Percentiles rank a stretch among this genome's conserved stretches.
phyloP scores from a whole-genome alignment of 2,797 vertebrate genomes.

The Rhinophrynus dorsalis region DNA sequence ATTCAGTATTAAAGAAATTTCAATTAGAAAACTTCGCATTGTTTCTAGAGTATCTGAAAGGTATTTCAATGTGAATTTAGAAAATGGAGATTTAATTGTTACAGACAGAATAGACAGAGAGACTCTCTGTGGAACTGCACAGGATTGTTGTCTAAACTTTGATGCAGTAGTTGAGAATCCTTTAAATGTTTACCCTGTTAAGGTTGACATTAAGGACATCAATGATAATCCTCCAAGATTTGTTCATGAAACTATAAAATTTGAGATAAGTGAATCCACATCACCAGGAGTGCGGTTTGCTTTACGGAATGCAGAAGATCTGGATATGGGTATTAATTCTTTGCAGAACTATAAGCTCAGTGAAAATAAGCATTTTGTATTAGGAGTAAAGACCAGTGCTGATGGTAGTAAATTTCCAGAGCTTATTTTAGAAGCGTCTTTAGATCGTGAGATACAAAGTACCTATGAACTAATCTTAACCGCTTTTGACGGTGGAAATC shows the following conservation, averaged over 20 bases:
- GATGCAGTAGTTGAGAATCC: conserved; percentile 63
- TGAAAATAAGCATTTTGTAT: conserved; percentile 73
- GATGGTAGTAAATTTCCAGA: conserved; percentile 65
- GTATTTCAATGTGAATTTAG: conserved; percentile 65
- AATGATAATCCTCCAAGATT: conserved; percentile 70
- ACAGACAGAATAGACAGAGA: conserved; percentile 71
- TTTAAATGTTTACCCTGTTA: conserved; percentile 54
- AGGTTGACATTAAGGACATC: conserved; percentile 65
- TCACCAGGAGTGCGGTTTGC: conserved; percentile 60
- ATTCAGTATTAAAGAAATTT: conserved; percentile 29
- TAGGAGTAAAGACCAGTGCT: conserved; percentile 72
- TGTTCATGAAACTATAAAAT: conserved; percentile 56
- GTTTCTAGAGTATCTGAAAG: conserved; percentile 61
- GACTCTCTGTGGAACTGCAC: conserved; percentile 51
- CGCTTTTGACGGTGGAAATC: conserved; percentile 29
- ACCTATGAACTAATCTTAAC: conserved; percentile 27
- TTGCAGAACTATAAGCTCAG: conserved; percentile 80
- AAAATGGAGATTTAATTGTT: conserved; percentile 67
- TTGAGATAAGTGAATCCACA: conserved; percentile 65
- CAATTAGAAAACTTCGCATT: conserved; percentile 54
- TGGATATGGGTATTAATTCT: conserved; percentile 64
- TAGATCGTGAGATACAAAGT: conserved; percentile 60
- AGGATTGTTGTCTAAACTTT: conserved; percentile 53
- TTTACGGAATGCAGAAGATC: conserved; percentile 66
- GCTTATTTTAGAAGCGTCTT: conserved; percentile 58